phyloP scores from a whole-genome alignment of 2,797 vertebrate species.

The Pangasius djambal region DNA sequence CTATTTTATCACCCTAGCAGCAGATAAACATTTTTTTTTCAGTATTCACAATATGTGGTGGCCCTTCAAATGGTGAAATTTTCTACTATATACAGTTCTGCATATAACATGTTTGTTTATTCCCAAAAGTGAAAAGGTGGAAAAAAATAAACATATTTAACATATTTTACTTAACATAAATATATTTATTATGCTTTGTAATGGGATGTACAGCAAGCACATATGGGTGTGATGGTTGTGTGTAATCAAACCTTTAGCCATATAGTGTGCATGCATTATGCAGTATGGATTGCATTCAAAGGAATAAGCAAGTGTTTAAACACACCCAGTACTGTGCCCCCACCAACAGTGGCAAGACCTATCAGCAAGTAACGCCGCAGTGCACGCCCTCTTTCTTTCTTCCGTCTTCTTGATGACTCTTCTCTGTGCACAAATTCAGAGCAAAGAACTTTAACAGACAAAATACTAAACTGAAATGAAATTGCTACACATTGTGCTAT shows the following conservation, averaged over 20 bases:
- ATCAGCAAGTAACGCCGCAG: constrained; percentile 92
- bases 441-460: neutral
- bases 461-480: neutral
- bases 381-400: constrained; percentile 83
- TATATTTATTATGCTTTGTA: neutral
- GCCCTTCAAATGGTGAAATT: no score
- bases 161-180: neutral
- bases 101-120: neutral
- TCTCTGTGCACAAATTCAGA: constrained; percentile 70
- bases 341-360: constrained; percentile 90
- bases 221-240: neutral
- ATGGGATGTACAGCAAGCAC: neutral
- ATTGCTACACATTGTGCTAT: neutral
- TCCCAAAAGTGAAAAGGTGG: neutral
- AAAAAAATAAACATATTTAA: neutral
- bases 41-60: no score
- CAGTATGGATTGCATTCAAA: neutral
- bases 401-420: constrained; percentile 81
- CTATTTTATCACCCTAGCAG: no score
- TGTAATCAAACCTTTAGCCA: neutral
- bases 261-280: neutral
- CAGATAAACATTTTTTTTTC: no score
- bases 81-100: neutral
- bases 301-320: constrained; percentile 15
- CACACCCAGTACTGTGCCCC: constrained; percentile 92